Conservation (phyloP, 2,888 invertebrate species). For the Synanthedon andrenaeformis region DNA sequence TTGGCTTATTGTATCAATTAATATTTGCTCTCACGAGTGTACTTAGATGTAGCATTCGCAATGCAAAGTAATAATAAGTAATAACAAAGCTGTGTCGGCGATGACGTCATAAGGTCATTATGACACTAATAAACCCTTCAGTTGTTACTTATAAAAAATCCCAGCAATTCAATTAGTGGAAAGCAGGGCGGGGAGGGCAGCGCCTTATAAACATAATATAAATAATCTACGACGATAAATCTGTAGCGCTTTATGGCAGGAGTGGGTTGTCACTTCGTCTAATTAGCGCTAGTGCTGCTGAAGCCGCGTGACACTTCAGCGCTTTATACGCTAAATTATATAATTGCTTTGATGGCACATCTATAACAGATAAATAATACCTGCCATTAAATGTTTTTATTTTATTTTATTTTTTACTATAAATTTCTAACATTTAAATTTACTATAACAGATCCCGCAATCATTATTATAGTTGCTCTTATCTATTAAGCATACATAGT, state of each 20-base stretch:
- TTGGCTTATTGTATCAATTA: too few species aligned
- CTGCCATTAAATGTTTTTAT: too few species aligned
- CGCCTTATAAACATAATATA: slow-evolving; percentile 68
- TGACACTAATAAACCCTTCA: slow-evolving; percentile 32
- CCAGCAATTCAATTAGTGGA: slow-evolving; percentile 66
- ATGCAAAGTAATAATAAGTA: too few species aligned
- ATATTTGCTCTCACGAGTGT: too few species aligned
- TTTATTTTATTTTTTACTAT: too few species aligned
- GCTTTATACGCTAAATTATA: neutral
- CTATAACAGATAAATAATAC: too few species aligned
- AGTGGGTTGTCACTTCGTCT: slow-evolving; percentile 69
- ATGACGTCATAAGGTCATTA: slow-evolving; percentile 9
- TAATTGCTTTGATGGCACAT: neutral
- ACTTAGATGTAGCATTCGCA: too few species aligned
- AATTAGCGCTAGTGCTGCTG: slow-evolving; percentile 63
- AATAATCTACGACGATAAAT: slow-evolving; percentile 69
- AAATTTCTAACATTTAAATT: too few species aligned
- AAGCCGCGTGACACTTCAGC: slow-evolving; percentile 4
- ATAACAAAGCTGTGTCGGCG: too few species aligned
- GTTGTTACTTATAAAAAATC: slow-evolving; percentile 58
- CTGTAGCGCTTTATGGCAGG: slow-evolving; percentile 68
- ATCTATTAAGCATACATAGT: too few species aligned
- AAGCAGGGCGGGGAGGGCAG: slow-evolving; percentile 55
- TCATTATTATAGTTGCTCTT: too few species aligned
- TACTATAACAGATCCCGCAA: too few species aligned